phyloP scores from a whole-genome alignment of 2,888 invertebrate genomes.

The Sipha maydis region DNA sequence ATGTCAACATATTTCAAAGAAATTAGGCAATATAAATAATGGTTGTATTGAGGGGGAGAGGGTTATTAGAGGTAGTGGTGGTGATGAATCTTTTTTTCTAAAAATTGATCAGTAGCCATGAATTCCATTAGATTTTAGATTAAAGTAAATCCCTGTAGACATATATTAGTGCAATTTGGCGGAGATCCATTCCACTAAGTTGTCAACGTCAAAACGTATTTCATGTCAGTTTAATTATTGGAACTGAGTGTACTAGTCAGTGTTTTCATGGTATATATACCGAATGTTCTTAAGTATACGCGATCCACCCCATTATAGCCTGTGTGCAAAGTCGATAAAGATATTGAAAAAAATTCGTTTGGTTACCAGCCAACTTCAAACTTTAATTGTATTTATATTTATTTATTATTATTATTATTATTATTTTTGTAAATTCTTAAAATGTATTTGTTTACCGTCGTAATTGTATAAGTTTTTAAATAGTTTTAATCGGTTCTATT shows the following conservation, averaged over 20 bases:
- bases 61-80: no score
- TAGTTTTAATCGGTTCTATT: not conserved
- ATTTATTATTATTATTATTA: not conserved
- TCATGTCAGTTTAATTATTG: constrained; percentile 25
- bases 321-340: not conserved
- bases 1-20: not conserved
- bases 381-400: constrained; percentile 7
- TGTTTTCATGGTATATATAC: not conserved
- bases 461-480: not conserved
- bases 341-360: not conserved
- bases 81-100: not conserved
- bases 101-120: constrained; percentile 37
- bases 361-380: constrained; percentile 7
- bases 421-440: not conserved
- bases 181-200: constrained; percentile 43
- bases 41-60: not conserved
- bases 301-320: not conserved
- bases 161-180: constrained; percentile 31
- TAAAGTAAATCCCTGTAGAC: constrained; percentile 15
- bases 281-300: not conserved
- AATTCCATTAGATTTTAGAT: constrained; percentile 34
- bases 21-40: not conserved
- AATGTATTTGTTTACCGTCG: constrained; percentile 8
- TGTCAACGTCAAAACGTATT: constrained; percentile 27
- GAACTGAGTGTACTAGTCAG: not conserved